phyloP scores from a whole-genome alignment of 2,113 vertebrate species.

The Reinhardtius hippoglossoides region DNA sequence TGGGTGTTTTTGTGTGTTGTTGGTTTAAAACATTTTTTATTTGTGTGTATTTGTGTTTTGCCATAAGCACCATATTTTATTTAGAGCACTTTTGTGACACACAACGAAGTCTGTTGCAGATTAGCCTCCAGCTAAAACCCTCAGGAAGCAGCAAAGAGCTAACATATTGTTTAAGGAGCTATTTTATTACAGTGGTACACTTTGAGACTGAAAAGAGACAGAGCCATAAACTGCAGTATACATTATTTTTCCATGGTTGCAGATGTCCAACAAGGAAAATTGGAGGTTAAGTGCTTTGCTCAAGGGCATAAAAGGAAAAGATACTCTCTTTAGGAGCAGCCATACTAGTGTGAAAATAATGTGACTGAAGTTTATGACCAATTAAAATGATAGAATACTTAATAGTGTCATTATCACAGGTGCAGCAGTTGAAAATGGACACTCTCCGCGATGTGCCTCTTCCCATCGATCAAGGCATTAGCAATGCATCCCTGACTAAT shows the following conservation, averaged over 20 bases:
- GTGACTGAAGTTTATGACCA: background rate
- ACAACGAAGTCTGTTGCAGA: background rate
- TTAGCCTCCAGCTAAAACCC: constrained; percentile 23
- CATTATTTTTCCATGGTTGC: background rate
- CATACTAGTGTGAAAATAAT: background rate
- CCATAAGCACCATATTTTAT: constrained; percentile 17
- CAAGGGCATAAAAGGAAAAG: background rate
- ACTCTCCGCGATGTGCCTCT: background rate
- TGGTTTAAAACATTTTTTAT: too few relatives aligned
- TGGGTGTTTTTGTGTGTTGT: too few relatives aligned
- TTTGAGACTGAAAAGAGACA: background rate
- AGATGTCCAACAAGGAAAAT: background rate
- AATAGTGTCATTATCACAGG: constrained; percentile 8
- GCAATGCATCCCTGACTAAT: constrained; percentile 35
- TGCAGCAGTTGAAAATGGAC: constrained; percentile 11
- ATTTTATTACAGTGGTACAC: background rate
- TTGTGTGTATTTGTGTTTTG: background rate
- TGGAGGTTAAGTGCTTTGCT: background rate
- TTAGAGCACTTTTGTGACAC: constrained; percentile 20
- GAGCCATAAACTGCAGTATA: background rate
- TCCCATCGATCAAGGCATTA: constrained; percentile 48
- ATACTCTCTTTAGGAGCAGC: background rate
- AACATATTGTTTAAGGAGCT: constrained; percentile 4
- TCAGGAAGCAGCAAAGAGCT: background rate
- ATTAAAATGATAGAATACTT: constrained; percentile 6